These are phyloP conservation scores for Parnassius orleans DNA, from an alignment of 2,888 invertebrate species.

Conservation along the genomic window DNA sequence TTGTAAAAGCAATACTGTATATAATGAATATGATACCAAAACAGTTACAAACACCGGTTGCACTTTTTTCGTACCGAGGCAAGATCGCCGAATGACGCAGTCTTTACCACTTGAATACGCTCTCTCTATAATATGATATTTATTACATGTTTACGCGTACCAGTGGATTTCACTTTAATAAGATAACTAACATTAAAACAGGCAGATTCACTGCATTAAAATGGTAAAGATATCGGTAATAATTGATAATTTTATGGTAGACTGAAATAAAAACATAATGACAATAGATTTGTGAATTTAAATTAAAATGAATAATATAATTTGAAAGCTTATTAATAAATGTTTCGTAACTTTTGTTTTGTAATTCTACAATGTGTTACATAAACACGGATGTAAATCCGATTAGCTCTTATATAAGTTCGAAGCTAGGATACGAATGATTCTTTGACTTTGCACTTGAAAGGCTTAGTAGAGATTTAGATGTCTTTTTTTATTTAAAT, in stretches of 20 bases:
- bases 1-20: neutral
- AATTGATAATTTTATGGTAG: no score
- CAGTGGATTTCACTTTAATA: neutral
- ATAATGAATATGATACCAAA: slow-evolving; percentile 7
- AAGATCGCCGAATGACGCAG: slow-evolving; percentile 27
- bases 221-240: no score
- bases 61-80: slow-evolving; percentile 24
- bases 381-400: slow-evolving; percentile 14
- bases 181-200: no score
- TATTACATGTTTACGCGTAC: slow-evolving; percentile 21
- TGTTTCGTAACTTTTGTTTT: slow-evolving; percentile 9
- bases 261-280: no score
- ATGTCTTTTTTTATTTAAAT: no score
- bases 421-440: neutral
- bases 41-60: slow-evolving; percentile 23
- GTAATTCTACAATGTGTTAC: slow-evolving; percentile 15
- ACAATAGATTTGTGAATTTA: no score
- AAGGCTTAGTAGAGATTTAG: no score
- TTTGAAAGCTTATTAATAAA: neutral
- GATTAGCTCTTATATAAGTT: slow-evolving; percentile 16
- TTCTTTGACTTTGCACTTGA: neutral
- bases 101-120: slow-evolving; percentile 24
- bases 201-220: no score
- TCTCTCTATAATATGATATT: slow-evolving; percentile 26
- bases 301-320: neutral